Base-by-base conservation (phyloP, 1,140 invertebrate species). In the Papilio aristodemus region DNA sequence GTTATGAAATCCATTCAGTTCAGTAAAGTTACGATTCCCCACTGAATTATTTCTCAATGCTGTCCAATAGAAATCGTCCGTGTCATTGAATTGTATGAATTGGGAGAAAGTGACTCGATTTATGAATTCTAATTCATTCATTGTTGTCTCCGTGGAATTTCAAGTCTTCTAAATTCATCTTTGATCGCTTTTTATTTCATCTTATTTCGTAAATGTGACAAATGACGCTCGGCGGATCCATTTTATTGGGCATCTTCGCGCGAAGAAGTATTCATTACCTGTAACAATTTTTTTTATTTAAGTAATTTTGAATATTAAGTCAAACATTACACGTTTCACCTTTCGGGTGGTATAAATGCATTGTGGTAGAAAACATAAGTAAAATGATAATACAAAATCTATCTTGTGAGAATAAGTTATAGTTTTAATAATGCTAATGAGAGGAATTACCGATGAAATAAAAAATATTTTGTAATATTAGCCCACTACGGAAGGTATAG, bases 171-270 rank as follows among this genome's bases (percentile, higher is more conserved):
- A 75, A 76, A 78, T 73, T 84, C 83, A 86, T 87, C 71, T 86
- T 85, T 25, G 75, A 68, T 78, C 50, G 50, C 36, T 69, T 60
- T 22, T 59, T 71, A 71, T 79, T 54, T 88, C 86, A 89, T 88
- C 87, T 89, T 88, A 90, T 88, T 84, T 88, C 86, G 76, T 87
- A 90, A 79, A 87, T 84, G 77, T 90, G 82, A 69, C 77, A 79
- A 38, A 83, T 77, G 39, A 74, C 78, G 38, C 73, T 80, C 14
- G 74, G 71, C 0, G 74, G 72, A 38, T 86, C 75, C 83, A 86
- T 89, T 76, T 77, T 81, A 54, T 71, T 74, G 66, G 69, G 58
- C 68, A 75, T 77, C 68, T 76, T 79, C 50, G 69, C 10, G 57
- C 39, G 59, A 54, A 64, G 36, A 46, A n/a, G n/a, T n/a, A 70